Conservation (phyloP, 2,888 invertebrate species). For the Campoplex capitator region DNA sequence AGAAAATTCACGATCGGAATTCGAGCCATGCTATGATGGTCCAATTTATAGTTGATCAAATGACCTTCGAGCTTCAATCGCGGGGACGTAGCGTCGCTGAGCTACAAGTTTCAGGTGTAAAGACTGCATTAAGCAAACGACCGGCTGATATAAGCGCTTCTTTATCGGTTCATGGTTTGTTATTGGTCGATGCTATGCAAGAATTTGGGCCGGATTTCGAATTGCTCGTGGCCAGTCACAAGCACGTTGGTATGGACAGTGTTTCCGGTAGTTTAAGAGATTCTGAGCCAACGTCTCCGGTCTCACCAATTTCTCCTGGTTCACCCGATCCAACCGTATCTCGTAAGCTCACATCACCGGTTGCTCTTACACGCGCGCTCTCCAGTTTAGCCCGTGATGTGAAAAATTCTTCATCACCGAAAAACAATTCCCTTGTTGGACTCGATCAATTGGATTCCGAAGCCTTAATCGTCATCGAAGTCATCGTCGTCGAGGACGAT, state of each 20-base stretch:
- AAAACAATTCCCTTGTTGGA: constrained; percentile 78
- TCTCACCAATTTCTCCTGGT: constrained; percentile 92
- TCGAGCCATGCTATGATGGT: constrained; percentile 88
- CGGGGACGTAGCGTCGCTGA: constrained; percentile 96
- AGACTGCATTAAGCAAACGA: constrained; percentile 90
- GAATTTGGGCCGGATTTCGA: constrained; percentile 98
- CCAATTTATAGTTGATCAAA: constrained; percentile 94
- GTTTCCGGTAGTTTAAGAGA: constrained; percentile 96
- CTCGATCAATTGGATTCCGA: constrained; percentile 87
- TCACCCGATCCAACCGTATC: constrained; percentile 87
- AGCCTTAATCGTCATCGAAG: constrained; percentile 92
- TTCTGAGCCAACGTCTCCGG: constrained; percentile 96
- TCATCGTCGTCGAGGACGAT: constrained; percentile 89
- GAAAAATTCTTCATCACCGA: constrained; percentile 76
- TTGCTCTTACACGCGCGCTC: constrained; percentile 87
- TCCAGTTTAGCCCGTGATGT: constrained; percentile 84
- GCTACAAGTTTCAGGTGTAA: constrained; percentile 95
- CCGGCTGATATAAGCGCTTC: constrained; percentile 91
- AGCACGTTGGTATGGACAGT: constrained; percentile 97
- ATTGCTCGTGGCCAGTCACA: constrained; percentile 96
- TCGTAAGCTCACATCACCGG: constrained; percentile 85
- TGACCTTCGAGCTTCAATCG: constrained; percentile 92
- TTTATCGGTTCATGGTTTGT: constrained; percentile 95
- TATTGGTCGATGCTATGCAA: constrained; percentile 97
- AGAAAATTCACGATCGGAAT: constrained; percentile 76